Conservation (phyloP, 2,113 vertebrate species). For the Perca flavescens region DNA sequence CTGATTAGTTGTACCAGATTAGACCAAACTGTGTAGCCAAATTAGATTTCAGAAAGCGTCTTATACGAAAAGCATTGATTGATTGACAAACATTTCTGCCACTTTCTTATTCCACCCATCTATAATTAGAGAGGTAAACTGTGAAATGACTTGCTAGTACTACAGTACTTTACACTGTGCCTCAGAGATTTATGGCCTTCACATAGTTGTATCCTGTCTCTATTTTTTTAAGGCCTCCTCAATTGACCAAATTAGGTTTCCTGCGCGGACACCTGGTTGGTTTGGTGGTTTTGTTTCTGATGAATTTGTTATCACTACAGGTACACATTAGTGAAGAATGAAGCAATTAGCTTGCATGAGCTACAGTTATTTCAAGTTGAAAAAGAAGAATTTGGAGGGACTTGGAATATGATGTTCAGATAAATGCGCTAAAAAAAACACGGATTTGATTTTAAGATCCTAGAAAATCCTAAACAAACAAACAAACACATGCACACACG, state of each 20-base stretch:
- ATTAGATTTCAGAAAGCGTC: background rate
- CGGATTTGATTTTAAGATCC: background rate
- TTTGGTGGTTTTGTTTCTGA: background rate
- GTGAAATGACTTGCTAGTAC: background rate
- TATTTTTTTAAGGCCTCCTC: background rate
- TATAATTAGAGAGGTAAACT: background rate
- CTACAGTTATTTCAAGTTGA: background rate
- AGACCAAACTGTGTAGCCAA: background rate
- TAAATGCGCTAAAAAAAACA: background rate
- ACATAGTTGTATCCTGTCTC: background rate
- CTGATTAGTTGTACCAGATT: background rate
- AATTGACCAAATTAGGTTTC: background rate
- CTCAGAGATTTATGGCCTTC: background rate
- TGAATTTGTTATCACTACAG: background rate
- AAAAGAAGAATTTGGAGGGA: background rate
- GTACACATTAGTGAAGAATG: background rate
- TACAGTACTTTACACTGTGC: background rate
- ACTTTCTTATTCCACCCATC: background rate
- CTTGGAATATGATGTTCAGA: background rate
- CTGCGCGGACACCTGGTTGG: background rate
- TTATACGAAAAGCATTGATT: background rate
- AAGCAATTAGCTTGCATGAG: background rate
- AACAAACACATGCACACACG: background rate
- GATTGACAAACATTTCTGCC: background rate
- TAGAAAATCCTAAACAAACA: background rate